Evolutionary conservation across 2,797 vertebrate species (phyloP), one percentile per base, ranked within the genome.

Genomic region (Heteromormyrus szaboi): DNA sequence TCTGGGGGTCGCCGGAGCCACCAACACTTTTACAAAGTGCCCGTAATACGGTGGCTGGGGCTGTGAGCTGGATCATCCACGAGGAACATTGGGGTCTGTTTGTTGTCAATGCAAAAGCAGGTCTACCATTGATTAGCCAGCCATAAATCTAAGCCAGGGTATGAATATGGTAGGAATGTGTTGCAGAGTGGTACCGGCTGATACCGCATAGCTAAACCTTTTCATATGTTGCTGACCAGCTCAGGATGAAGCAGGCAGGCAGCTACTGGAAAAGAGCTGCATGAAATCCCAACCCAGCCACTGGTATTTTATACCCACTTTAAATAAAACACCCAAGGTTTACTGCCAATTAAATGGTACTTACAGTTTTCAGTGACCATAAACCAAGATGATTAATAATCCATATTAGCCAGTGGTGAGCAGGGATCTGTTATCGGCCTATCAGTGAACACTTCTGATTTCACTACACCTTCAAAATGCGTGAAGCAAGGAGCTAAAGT

Each of bases 1-100:
- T 96, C 96, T 97, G 95, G 90, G 90, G 96, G 96, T 96, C 95
- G 96, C 97, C 96, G 96, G 95, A 94, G 94, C 95, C 95, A 94
- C 94, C 97, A 97, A 98, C 97, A 96, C 97, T 97, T 99, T 99
- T 98, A 99, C 95, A 97, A 98, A 99, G 97, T 98, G 97, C 96
- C 96, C 96, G 96, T 97, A 98, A 98, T 98, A 98, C 98, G 96
- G 96, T 96, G 96, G 92, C 92, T 91, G 89, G 91, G 90, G 92
- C 25, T 90, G 92, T 93, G 90, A 89, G 91, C 90, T 91, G 92
- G 91, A 41, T 22, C 6, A 19, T 48, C n/a, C 17, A 0, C 6
- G 5, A 11, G 37, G 19, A 83, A 19, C 41, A 48, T n/a, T 4
- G 79, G 41, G 4, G 46, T 50, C 79, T 50, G 33, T 51, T 25